A percentile compares a stretch with the other conserved stretches of the same genome.
These are phyloP conservation scores for Menidia beryllina DNA, from an alignment of 2,113 vertebrate genomes.

Conservation along the genomic window DNA sequence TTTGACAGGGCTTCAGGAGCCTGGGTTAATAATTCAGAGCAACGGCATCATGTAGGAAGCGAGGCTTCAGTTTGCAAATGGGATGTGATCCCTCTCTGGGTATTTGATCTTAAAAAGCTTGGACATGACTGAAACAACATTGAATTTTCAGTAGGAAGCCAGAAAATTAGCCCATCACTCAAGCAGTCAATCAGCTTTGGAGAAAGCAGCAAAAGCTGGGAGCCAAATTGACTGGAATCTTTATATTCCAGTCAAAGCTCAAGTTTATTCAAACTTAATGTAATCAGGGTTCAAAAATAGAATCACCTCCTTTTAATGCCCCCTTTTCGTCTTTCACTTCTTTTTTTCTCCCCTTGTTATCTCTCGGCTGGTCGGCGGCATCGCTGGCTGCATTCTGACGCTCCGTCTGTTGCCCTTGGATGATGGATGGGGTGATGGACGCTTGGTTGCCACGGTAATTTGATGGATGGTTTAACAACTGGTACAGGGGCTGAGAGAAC, in stretches of 20 bases:
- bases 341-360: constrained; percentile 49
- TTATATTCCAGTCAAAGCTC: neutral
- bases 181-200: constrained; percentile 19
- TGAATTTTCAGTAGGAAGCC: constrained; percentile 27
- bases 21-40: neutral
- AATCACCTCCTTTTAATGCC: neutral
- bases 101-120: constrained; percentile 20
- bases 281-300: constrained; percentile 3
- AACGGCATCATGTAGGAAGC: neutral
- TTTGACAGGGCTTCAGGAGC: neutral
- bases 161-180: constrained; percentile 26
- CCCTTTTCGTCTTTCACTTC: neutral
- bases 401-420: constrained; percentile 70
- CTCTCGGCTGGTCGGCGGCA: constrained; percentile 61
- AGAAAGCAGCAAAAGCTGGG: neutral
- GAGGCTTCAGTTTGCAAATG: neutral
- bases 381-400: constrained; percentile 51
- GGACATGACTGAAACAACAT: constrained; percentile 20
- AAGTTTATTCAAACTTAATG: constrained; percentile 13
- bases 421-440: constrained; percentile 73
- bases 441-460: constrained; percentile 72
- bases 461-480: constrained; percentile 77
- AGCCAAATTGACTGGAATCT: constrained; percentile 10
- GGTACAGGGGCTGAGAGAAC: constrained; percentile 33
- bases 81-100: neutral